Base-by-base conservation (phyloP, 2,797 vertebrate genomes). In the Alectoris magna region DNA sequence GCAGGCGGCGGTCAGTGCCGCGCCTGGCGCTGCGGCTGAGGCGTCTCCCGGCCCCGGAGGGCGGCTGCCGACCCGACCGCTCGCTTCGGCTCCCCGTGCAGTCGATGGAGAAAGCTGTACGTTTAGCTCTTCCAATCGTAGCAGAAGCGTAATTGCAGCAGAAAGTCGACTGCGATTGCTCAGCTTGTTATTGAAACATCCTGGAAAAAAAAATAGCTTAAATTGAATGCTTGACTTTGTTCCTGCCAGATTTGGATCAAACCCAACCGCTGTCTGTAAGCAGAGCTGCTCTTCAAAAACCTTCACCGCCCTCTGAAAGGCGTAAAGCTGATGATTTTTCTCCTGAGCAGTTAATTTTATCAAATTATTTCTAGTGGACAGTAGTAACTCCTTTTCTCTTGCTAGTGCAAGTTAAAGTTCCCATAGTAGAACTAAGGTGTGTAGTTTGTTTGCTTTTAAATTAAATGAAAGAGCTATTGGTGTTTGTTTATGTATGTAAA, bases 61-160 rank as follows among this genome's bases (percentile, higher is more conserved):
- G 14, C 38, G 38, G 34, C 6, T 29, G 29, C 41, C 46, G 59
- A 43, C 22, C 14, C 5, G 4, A 59, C 34, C 26, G 21, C 58
- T 70, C 13, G 10, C 19, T 27, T 7, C 19, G 16, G 41, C 31
- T 72, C 60, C 41, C n/a, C 31, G 19, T 73, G 41, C 38, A 10
- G 36, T 16, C 0, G 1, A 2, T 46, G 41, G 55, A 34, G 46
- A 26, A 22, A 12, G 22, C 38, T 59, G 9, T 3, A 2, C 9
- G 2, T 59, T 59, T 34, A 69, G 31, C n/a, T 43, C 39, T 78
- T 44, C 11, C 19, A 55, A 0, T 43, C 27, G 12, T 21, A 59
- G 44, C 17, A 39, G 53, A 34, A 64, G 27, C 39, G 49, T 21
- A 17, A 2, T 11, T 44, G 51, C 36, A 75, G 41, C 12, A 8